phyloP scores from a whole-genome alignment of 1,140 invertebrate species.

The Magallana angulata region DNA sequence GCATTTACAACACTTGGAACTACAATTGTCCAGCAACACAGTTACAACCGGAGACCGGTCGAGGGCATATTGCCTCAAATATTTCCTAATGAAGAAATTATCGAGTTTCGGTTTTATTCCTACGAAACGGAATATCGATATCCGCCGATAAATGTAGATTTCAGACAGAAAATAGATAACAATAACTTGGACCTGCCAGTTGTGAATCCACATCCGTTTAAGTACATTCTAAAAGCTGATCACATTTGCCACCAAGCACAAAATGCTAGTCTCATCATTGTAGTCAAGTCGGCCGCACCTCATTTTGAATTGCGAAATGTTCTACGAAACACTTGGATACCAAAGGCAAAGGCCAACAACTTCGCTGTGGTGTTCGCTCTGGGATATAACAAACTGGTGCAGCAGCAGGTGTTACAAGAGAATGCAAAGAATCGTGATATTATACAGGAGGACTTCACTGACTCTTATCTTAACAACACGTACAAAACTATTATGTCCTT shows the following conservation, averaged over 20 bases:
- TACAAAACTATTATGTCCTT: slow-evolving; percentile 43
- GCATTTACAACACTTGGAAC: background rate
- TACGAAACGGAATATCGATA: slow-evolving; percentile 9
- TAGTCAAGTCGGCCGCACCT: background rate
- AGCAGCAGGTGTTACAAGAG: background rate
- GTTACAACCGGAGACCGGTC: background rate
- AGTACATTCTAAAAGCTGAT: background rate
- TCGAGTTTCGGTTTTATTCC: background rate
- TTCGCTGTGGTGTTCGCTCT: slow-evolving; percentile 4
- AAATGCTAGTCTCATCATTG: background rate
- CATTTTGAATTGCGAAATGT: slow-evolving; percentile 15
- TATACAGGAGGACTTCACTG: slow-evolving; percentile 33
- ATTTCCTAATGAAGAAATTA: slow-evolving; percentile 1
- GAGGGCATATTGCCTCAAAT: background rate
- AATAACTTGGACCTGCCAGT: background rate
- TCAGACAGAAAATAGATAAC: background rate
- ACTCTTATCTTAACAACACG: slow-evolving; percentile 41
- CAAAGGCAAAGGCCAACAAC: background rate
- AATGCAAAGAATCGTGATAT: background rate
- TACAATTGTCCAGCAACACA: background rate
- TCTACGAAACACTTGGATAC: slow-evolving; percentile 17
- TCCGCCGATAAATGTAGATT: background rate
- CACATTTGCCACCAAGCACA: background rate
- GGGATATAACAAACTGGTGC: background rate
- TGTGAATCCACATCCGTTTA: background rate